These are phyloP conservation scores for Conomelus anceps DNA, from an alignment of 2,888 invertebrate genomes.

Conservation along the genomic window DNA sequence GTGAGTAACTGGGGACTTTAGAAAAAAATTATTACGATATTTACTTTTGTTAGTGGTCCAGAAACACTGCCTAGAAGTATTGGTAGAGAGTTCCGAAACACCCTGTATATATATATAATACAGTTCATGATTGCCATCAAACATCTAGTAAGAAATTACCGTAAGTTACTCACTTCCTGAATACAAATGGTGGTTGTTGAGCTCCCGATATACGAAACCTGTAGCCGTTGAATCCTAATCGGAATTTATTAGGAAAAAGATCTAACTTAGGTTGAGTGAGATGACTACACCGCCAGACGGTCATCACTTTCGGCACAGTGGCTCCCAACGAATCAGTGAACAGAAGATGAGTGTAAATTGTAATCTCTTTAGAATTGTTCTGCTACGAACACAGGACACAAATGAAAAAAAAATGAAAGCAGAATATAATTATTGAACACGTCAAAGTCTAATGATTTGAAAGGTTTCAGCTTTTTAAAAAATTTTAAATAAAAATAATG, in stretches of 20 bases:
- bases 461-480: too few species aligned
- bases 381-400: conserved; percentile 8
- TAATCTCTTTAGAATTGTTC: conserved; percentile 49
- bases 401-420: background rate
- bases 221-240: conserved; percentile 64
- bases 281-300: conserved; percentile 61
- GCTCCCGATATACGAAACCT: conserved; percentile 62
- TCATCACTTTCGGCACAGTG: conserved; percentile 58
- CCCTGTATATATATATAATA: too few species aligned
- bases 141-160: too few species aligned
- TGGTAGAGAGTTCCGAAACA: too few species aligned
- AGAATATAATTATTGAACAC: background rate
- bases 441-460: background rate
- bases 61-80: too few species aligned
- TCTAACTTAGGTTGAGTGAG: conserved; percentile 55
- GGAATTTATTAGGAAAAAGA: conserved; percentile 64
- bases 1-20: too few species aligned
- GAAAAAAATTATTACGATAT: too few species aligned
- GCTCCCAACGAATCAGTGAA: conserved; percentile 67
- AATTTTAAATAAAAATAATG: too few species aligned
- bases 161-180: conserved; percentile 50
- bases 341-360: conserved; percentile 66
- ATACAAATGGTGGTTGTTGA: conserved; percentile 66
- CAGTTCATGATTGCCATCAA: too few species aligned
- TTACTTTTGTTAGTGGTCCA: too few species aligned